A percentile compares a stretch with the other conserved stretches of the same genome.
These are phyloP conservation scores for Pomacea canaliculata DNA, from an alignment of 2,888 invertebrate species.

Conservation along the genomic window DNA sequence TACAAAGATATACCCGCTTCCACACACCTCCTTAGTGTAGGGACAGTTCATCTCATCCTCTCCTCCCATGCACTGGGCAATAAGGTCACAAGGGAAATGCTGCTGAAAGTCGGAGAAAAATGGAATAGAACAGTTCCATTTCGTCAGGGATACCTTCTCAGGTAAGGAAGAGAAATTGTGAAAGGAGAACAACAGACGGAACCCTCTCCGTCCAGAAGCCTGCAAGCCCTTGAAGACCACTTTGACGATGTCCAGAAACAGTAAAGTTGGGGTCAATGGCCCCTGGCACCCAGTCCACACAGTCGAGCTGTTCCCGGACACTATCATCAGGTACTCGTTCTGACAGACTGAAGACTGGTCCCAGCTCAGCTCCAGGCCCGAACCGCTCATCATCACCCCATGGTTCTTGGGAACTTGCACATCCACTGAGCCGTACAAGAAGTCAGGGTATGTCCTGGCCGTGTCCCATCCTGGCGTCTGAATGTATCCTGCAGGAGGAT, in stretches of 20 bases:
- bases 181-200: constrained; percentile 7
- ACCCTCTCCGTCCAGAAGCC: not conserved
- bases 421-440: not conserved
- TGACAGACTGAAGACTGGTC: not conserved
- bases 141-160: not conserved
- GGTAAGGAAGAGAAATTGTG: not conserved
- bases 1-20: not conserved
- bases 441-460: not conserved
- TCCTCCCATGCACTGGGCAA: not conserved
- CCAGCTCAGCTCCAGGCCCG: not conserved
- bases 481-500: not conserved
- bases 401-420: not conserved
- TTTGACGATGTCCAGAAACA: too few species aligned
- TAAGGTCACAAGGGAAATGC: constrained; percentile 1
- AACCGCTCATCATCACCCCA: not conserved
- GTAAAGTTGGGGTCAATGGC: too few species aligned
- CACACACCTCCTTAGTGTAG: not conserved
- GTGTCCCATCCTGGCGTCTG: constrained; percentile 4
- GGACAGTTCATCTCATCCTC: constrained; percentile 7
- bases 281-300: too few species aligned
- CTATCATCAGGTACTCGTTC: not conserved
- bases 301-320: too few species aligned
- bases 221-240: too few species aligned
- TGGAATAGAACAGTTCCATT: constrained; percentile 6
- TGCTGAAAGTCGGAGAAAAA: not conserved